Percentiles rank a stretch among this genome's conserved stretches.
phyloP scores from a whole-genome alignment of 2,113 vertebrate genomes.

The Plotosus lineatus region DNA sequence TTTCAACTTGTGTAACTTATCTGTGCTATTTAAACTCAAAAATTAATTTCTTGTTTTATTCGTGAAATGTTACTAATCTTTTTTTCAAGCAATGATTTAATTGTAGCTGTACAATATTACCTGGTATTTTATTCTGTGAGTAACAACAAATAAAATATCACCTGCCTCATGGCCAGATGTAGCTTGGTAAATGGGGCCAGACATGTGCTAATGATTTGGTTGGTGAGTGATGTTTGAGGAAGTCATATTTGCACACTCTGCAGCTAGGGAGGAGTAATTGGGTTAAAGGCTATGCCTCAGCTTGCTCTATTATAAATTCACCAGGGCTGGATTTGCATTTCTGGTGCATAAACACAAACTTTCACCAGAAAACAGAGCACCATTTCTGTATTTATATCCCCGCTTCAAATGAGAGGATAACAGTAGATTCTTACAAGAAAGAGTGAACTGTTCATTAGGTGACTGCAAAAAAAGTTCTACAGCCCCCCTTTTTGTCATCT shows the following conservation, averaged over 20 bases:
- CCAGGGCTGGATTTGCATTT: conserved; percentile 18
- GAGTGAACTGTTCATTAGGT: neutral
- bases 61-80: neutral
- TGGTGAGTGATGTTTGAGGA: neutral
- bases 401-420: neutral
- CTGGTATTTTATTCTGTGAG: neutral
- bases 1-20: no score
- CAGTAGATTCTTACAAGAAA: neutral
- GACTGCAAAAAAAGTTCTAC: neutral
- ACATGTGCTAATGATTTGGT: neutral
- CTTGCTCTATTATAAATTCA: neutral
- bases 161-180: neutral
- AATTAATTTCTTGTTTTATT: neutral
- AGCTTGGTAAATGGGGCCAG: neutral
- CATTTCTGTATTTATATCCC: neutral
- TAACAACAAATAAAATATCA: neutral
- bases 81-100: neutral
- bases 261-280: conserved; percentile 3
- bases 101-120: neutral
- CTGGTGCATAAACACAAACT: neutral
- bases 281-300: conserved; percentile 7
- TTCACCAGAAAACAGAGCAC: neutral
- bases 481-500: neutral
- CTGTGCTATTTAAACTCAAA: no score
- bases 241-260: neutral